Percentiles rank a stretch among this genome's conserved stretches.
Evolutionary conservation across 2,888 invertebrate genomes (phyloP).

Genomic region (Strigamia transsilvanica): DNA sequence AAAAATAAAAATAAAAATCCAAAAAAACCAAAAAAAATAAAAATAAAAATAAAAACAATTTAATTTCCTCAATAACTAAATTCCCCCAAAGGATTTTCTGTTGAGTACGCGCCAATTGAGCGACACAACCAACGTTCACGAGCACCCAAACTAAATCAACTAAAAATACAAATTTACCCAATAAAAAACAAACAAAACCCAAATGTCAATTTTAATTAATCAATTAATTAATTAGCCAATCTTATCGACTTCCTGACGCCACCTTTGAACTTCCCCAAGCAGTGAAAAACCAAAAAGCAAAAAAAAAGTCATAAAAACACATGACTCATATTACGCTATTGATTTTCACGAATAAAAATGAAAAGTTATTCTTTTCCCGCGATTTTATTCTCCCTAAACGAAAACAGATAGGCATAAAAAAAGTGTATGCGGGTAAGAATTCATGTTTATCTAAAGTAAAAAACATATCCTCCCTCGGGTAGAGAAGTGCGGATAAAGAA

Average conservation of each 20-base stretch:
- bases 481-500: constrained; percentile 40
- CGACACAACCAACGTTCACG: neutral
- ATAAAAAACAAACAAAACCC: neutral
- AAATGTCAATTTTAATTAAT: neutral
- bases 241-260: neutral
- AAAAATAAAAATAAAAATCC: constrained; percentile 61
- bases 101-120: neutral
- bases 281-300: neutral
- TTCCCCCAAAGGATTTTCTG: neutral
- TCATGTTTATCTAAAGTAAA: constrained; percentile 42
- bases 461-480: constrained; percentile 39
- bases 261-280: neutral
- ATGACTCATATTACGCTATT: neutral
- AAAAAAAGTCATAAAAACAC: neutral
- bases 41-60: neutral
- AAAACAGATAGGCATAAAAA: neutral
- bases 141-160: constrained; percentile 28
- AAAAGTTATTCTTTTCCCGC: neutral
- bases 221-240: neutral
- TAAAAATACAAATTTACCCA: neutral
- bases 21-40: constrained; percentile 58
- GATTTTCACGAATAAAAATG: neutral
- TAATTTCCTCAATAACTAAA: constrained; percentile 31
- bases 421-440: constrained; percentile 31
- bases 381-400: neutral